These are phyloP conservation scores for Caerostris darwini DNA, from an alignment of 1,140 invertebrate species.

Conservation along the genomic window DNA sequence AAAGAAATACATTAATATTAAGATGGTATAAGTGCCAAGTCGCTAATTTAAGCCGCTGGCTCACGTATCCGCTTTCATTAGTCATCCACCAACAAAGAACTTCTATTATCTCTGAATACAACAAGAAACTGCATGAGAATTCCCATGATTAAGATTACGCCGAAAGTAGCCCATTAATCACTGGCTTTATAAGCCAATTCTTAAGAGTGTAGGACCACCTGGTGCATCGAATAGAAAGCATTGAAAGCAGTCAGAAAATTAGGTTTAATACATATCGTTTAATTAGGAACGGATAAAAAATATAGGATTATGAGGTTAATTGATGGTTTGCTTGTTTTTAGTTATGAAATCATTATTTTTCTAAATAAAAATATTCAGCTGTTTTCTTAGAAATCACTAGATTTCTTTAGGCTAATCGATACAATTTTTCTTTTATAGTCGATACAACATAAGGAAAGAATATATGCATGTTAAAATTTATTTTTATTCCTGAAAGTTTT, in stretches of 20 bases:
- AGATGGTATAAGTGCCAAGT: background rate
- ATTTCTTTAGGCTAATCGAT: no score
- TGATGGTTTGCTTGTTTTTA: no score
- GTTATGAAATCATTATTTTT: no score
- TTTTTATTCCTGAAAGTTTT: no score
- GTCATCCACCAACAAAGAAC: slow-evolving; percentile 13
- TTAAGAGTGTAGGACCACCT: background rate
- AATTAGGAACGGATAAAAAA: no score
- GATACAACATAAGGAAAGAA: no score
- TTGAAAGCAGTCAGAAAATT: background rate
- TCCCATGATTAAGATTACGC: background rate
- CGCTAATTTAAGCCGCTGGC: background rate
- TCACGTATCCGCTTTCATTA: background rate
- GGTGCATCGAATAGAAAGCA: background rate
- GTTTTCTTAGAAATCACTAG: no score
- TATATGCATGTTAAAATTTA: no score
- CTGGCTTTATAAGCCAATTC: background rate
- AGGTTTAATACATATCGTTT: background rate
- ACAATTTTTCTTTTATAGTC: no score
- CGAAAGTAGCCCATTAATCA: slow-evolving; percentile 1
- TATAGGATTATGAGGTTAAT: no score
- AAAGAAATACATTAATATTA: slow-evolving; percentile 3
- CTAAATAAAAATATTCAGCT: no score
- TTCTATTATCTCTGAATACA: background rate
- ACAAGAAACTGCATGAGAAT: slow-evolving; percentile 11